These are phyloP conservation scores for Artibeus lituratus DNA, from an alignment of 2,797 vertebrate species.

Conservation along the genomic window DNA sequence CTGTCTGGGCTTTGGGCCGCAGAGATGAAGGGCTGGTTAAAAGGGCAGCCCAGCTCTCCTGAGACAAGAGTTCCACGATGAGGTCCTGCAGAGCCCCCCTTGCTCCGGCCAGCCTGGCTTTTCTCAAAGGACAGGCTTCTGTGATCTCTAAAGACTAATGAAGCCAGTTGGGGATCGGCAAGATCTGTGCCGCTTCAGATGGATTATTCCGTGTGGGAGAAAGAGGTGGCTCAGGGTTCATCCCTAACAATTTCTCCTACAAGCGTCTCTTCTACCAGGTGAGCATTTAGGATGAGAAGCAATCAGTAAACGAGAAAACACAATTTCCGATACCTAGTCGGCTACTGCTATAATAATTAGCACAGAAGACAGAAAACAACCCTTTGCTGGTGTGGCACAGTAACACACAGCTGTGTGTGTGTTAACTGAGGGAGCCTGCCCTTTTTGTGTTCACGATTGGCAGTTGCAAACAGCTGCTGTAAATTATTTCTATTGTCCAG, in stretches of 20 bases:
- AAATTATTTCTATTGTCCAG: conserved; percentile 45
- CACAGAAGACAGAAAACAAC: not conserved
- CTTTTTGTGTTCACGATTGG: not conserved
- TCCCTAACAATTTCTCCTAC: not conserved
- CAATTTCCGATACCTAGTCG: not conserved
- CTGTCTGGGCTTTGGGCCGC: not conserved
- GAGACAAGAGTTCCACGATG: not conserved
- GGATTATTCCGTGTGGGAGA: not conserved
- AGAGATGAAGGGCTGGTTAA: conserved; percentile 26
- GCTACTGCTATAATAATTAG: not conserved
- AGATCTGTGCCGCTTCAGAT: not conserved
- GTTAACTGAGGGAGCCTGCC: not conserved
- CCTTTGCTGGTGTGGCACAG: not conserved
- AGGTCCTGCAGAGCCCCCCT: not conserved
- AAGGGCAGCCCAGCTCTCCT: not conserved
- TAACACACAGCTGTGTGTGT: not conserved
- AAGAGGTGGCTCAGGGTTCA: not conserved
- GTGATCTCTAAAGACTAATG: conserved; percentile 60
- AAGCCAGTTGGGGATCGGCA: not conserved
- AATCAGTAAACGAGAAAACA: not conserved
- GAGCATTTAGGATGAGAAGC: not conserved
- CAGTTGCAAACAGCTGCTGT: conserved; percentile 44
- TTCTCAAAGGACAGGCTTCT: conserved; percentile 51
- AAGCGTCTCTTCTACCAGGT: not conserved
- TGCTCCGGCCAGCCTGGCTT: conserved; percentile 39